phyloP scores from a whole-genome alignment of 30 jellyfish, hydroid and myxozoan species.

The Catostylus mosaicus region DNA sequence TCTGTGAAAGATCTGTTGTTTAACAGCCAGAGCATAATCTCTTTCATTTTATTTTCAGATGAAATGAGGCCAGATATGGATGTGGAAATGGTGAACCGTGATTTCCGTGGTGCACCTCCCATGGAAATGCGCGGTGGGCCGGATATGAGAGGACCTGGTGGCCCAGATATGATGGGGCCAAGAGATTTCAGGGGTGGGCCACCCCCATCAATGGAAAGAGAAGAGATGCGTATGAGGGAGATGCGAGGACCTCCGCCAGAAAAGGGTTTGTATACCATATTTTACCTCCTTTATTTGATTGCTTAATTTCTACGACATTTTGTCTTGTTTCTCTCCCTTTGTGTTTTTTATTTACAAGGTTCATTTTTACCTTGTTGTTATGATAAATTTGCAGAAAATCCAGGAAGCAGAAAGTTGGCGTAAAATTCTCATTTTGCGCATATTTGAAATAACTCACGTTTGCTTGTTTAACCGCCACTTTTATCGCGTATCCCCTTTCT shows the following conservation, averaged over 20 bases:
- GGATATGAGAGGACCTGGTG: conserved; percentile 77
- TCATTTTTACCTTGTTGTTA: no score
- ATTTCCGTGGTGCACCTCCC: conserved; percentile 65
- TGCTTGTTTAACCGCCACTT: no score
- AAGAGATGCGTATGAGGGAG: conserved; percentile 65
- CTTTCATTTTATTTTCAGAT: no score
- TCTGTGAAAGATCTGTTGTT: no score
- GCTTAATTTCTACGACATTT: not conserved
- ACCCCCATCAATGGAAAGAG: conserved; percentile 91
- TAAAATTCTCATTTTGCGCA: no score
- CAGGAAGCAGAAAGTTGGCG: no score
- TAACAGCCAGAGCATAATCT: no score
- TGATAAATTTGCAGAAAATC: no score
- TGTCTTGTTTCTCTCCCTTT: no score
- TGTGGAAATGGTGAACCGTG: conserved; percentile 43
- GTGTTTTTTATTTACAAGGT: no score
- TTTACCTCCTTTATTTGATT: not conserved
- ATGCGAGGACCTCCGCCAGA: conserved; percentile 92
- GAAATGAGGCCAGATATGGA: conserved; percentile 63
- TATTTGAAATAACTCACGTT: no score
- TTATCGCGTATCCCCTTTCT: no score
- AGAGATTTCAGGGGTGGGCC: conserved; percentile 87
- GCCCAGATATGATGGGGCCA: conserved; percentile 66
- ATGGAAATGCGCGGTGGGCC: conserved; percentile 63
- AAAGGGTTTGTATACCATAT: conserved; percentile 4